Evolutionary conservation across 2,113 vertebrate species (phyloP).

Genomic region (Alces alces): DNA sequence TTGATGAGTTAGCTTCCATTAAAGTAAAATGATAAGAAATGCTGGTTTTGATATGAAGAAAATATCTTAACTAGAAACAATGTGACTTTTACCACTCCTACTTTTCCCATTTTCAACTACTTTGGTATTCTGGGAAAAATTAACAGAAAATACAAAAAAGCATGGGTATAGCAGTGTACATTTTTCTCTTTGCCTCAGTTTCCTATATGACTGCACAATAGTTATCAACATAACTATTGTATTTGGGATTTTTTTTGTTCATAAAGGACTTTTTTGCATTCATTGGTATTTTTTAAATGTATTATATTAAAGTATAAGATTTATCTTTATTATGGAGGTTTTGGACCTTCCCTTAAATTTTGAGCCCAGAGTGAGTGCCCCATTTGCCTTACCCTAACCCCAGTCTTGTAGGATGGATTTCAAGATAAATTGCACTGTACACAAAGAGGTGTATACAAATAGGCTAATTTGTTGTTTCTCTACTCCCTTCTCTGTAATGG

Average conservation of each 20-base stretch:
- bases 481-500: neutral
- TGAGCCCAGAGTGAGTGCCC: neutral
- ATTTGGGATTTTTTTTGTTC: neutral
- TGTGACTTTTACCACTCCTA: neutral
- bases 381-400: neutral
- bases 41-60: neutral
- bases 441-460: neutral
- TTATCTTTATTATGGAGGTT: constrained; percentile 38
- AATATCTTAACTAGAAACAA: constrained; percentile 31
- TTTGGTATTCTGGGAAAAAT: neutral
- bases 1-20: neutral
- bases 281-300: neutral
- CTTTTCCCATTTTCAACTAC: neutral
- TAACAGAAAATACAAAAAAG: neutral
- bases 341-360: neutral
- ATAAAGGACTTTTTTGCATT: neutral
- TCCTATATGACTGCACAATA: neutral
- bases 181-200: neutral
- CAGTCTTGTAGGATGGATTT: neutral
- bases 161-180: neutral
- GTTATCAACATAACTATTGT: neutral
- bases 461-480: neutral
- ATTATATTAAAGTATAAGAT: neutral
- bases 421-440: neutral
- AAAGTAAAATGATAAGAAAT: constrained; percentile 5